Evolutionary conservation across 2,888 invertebrate genomes (phyloP), one percentile per base, ranked within the genome.

Genomic region (Rhingia campestris): DNA sequence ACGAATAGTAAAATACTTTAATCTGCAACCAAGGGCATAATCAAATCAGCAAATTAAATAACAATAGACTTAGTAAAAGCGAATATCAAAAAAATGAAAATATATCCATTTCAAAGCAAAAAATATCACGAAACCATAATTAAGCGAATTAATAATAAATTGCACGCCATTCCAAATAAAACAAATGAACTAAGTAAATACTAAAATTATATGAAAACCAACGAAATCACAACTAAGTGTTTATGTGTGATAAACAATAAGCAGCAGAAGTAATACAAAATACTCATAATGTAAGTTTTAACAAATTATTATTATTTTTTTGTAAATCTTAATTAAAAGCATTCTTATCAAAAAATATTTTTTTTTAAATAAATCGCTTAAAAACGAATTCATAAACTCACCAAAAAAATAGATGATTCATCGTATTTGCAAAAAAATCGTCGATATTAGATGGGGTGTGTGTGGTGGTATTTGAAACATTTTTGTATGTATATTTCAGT

Each of bases 321-420:
- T 59, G 51, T 70, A 70, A 22, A 49, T 74, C 64, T 79, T 79
- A 74, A 79, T 84, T 74, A 80, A 80, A 79, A 84, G 84, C 79
- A 84, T 80, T 84, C 80, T 84, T 74, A 74, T 69, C 39, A 67
- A 76, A 76, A 67, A 63, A 59, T 58, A 58, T 54, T 64, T 69
- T 67, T 72, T 72, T 63, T 32, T 70, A 76, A 67, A 70, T 84
- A 70, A 75, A 75, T 84, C 75, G 80, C 84, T 84, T 84, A 80
- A 75, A 81, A 84, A 70, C 74, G 64, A 70, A 84, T 84, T 75
- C 63, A 61, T 80, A 75, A 84, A 84, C 84, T 84, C 84, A 84
- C 84, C 84, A 84, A 84, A 84, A 72, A 75, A 33, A 41, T 51
- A 64, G 77, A 70, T 74, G 79, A 66, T 84, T 70, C 84, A 75